Evolutionary conservation across 2,113 vertebrate genomes (phyloP).

Genomic region (Caloenas nicobarica): DNA sequence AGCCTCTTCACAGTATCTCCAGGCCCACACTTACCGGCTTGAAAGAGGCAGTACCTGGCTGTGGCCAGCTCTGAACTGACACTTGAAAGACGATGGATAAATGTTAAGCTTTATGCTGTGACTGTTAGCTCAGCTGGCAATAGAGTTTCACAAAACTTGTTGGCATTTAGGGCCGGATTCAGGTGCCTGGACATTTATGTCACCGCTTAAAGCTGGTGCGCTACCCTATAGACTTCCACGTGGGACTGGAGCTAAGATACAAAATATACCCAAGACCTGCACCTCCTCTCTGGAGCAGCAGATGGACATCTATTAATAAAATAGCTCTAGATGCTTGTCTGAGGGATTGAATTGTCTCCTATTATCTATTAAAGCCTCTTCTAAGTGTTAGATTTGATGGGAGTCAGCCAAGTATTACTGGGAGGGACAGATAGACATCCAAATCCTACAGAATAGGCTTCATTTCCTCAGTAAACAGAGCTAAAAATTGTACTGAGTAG

Average conservation of each 20-base stretch:
- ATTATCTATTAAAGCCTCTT: not conserved
- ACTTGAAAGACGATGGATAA: not conserved
- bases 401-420: not conserved
- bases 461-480: not conserved
- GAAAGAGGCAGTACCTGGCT: not conserved
- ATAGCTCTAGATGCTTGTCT: not conserved
- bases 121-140: not conserved
- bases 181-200: not conserved
- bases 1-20: not conserved
- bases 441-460: not conserved
- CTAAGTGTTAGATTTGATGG: not conserved
- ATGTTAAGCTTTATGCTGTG: not conserved
- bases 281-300: not conserved
- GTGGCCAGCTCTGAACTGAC: not conserved
- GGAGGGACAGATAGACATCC: not conserved
- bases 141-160: not conserved
- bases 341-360: not conserved
- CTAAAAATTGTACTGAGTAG: not conserved
- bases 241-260: not conserved
- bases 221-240: not conserved
- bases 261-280: not conserved
- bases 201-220: fast-evolving
- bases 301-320: not conserved
- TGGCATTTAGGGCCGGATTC: not conserved
- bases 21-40: not conserved